These are phyloP conservation scores for Coregonus clupeaformis DNA, from an alignment of 2,113 vertebrate species.

Conservation along the genomic window DNA sequence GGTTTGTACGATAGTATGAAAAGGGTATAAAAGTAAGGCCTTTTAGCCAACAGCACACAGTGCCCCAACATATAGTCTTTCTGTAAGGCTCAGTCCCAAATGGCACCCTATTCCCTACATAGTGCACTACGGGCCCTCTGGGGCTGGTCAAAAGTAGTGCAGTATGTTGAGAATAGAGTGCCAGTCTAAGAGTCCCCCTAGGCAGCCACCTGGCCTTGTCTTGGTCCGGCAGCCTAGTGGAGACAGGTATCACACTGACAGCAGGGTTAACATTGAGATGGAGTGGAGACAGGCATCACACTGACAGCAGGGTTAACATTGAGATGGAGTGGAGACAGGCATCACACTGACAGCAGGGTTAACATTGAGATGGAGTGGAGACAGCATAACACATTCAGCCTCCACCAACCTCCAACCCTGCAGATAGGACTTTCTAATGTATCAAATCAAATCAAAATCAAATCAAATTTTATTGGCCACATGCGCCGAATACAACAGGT, in stretches of 20 bases:
- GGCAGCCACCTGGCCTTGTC: conserved; percentile 45
- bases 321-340: conserved; percentile 43
- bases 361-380: conserved; percentile 47
- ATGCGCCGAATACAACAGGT: too few relatives aligned
- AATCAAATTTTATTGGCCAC: too few relatives aligned
- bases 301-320: conserved; percentile 38
- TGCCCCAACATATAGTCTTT: too few relatives aligned
- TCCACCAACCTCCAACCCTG: conserved; percentile 32
- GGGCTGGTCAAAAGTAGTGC: too few relatives aligned
- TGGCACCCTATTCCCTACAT: not conserved
- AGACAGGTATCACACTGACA: conserved; percentile 25
- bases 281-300: conserved; percentile 32
- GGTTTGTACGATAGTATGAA: too few relatives aligned
- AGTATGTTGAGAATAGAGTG: conserved; percentile 23
- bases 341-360: conserved; percentile 25
- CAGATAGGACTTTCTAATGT: conserved; percentile 45
- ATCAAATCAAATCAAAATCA: too few relatives aligned
- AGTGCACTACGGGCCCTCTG: too few relatives aligned
- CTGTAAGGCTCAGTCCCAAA: too few relatives aligned
- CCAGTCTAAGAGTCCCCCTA: conserved; percentile 6
- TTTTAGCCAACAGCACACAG: too few relatives aligned
- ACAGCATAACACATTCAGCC: conserved; percentile 42
- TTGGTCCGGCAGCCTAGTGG: conserved; percentile 33
- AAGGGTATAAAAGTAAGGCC: too few relatives aligned
- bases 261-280: conserved; percentile 45